These are phyloP conservation scores for Lithophane socia DNA, from an alignment of 2,888 invertebrate species.

Conservation along the genomic window DNA sequence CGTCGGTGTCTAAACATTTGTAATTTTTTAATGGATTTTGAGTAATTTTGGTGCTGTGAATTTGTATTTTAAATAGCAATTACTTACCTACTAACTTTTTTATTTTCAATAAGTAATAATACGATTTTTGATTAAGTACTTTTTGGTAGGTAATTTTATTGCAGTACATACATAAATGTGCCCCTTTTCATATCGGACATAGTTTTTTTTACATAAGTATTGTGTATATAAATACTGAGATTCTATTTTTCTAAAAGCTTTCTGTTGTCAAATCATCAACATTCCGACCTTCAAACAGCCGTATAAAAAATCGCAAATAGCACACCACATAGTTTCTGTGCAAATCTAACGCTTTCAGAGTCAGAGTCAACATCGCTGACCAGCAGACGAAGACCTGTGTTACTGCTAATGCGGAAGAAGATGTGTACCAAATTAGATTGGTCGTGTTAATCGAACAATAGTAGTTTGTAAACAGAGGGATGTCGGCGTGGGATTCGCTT, in stretches of 20 bases:
- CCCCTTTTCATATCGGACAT: no score
- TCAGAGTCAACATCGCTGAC: conserved; percentile 52
- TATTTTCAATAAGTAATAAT: no score
- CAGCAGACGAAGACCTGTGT: conserved; percentile 29
- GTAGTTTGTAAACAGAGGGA: conserved; percentile 80
- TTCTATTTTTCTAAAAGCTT: conserved; percentile 35
- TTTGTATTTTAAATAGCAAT: no score
- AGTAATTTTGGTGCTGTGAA: no score
- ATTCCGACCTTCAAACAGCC: conserved; percentile 24
- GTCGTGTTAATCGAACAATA: conserved; percentile 63
- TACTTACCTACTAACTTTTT: no score
- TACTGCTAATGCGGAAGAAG: conserved; percentile 20
- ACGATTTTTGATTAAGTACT: no score
- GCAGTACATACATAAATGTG: no score
- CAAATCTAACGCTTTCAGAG: conserved; percentile 57
- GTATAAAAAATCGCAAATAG: conserved; percentile 35
- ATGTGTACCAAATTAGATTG: conserved; percentile 60
- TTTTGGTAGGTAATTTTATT: no score
- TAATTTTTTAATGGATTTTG: no score
- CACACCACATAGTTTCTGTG: conserved; percentile 40
- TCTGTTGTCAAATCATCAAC: conserved; percentile 28
- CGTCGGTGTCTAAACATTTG: no score
- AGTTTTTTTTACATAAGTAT: no score
- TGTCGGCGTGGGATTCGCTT: conserved; percentile 78
- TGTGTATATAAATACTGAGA: not conserved